Evolutionary conservation across 2,797 vertebrate genomes (phyloP).

Genomic region (Nasua narica): DNA sequence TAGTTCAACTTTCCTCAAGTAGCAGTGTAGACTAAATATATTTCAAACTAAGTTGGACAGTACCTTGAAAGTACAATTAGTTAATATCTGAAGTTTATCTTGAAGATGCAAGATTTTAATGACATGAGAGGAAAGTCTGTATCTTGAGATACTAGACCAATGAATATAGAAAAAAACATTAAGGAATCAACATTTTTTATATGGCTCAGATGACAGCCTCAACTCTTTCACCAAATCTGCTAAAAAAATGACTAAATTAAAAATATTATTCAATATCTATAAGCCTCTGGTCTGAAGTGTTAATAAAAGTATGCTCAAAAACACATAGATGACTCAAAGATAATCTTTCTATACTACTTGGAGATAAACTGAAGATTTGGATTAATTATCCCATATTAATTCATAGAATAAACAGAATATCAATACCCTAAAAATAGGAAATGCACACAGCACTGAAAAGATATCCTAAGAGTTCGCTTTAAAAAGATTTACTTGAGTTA

Average conservation of each 20-base stretch:
- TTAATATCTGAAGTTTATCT: neutral
- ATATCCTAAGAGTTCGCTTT: neutral
- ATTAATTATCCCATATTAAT: neutral
- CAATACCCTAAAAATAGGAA: neutral
- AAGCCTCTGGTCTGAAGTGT: neutral
- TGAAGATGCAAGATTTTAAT: neutral
- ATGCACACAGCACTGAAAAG: neutral
- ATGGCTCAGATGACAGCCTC: neutral
- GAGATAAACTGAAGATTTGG: neutral
- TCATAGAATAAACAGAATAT: neutral
- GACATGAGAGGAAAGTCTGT: neutral
- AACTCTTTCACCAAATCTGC: no score
- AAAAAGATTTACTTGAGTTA: neutral
- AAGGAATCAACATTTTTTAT: neutral
- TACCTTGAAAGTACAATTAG: neutral
- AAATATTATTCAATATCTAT: neutral
- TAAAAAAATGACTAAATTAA: neutral
- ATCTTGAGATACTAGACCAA: neutral
- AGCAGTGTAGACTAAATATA: neutral
- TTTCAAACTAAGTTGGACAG: neutral
- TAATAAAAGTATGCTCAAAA: neutral
- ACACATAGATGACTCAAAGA: neutral
- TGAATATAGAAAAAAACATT: neutral
- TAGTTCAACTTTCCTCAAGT: neutral
- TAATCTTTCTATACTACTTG: neutral